A percentile compares a stretch with the other conserved stretches of the same genome.
phyloP scores from a whole-genome alignment of 2,888 invertebrate genomes.

The Lasioglossum malachurum region DNA sequence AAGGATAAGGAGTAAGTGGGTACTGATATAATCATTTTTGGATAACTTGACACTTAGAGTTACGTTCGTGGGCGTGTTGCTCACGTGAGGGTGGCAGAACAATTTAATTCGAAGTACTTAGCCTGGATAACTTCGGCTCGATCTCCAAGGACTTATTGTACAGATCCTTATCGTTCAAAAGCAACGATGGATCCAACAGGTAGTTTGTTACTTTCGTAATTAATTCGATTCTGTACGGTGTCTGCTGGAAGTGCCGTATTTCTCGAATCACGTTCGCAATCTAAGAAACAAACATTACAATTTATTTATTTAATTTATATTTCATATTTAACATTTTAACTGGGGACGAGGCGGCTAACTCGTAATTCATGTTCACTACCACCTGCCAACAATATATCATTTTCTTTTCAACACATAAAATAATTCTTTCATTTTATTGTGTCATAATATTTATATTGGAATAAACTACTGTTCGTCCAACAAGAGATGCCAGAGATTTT shows the following conservation, averaged over 20 bases:
- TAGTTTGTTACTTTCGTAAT: slow-evolving; percentile 93
- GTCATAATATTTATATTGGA: too few relatives aligned
- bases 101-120: slow-evolving; percentile 85
- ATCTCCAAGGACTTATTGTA: slow-evolving; percentile 93
- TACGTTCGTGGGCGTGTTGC: slow-evolving; percentile 66
- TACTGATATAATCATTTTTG: slow-evolving; percentile 15
- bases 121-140: slow-evolving; percentile 91
- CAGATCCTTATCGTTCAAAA: slow-evolving; percentile 92
- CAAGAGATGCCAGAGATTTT: too few relatives aligned
- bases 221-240: slow-evolving; percentile 95
- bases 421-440: too few relatives aligned
- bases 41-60: slow-evolving; percentile 29
- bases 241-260: slow-evolving; percentile 96
- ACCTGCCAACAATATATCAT: too few relatives aligned
- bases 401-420: too few relatives aligned
- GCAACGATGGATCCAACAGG: slow-evolving; percentile 91
- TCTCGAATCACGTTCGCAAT: slow-evolving; percentile 97
- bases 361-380: too few relatives aligned
- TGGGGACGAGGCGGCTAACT: too few relatives aligned
- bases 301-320: background rate
- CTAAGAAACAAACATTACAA: slow-evolving; percentile 84
- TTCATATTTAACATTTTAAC: too few relatives aligned
- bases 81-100: slow-evolving; percentile 73
- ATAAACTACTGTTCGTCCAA: too few relatives aligned
- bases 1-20: slow-evolving; percentile 28